Conservation (phyloP, 2,888 invertebrate species). For the Lithophane ornitopus region DNA sequence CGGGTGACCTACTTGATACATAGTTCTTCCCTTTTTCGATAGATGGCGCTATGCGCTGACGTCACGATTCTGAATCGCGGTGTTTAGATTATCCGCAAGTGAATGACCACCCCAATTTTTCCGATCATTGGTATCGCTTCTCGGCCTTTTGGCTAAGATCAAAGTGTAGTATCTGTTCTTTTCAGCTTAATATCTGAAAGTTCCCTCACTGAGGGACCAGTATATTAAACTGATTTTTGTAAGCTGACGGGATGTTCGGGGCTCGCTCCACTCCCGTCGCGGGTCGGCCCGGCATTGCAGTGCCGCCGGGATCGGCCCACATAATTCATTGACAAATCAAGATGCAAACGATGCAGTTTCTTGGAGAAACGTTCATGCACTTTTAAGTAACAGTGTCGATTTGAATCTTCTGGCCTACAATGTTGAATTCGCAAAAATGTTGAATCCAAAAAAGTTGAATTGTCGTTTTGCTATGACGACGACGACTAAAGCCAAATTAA, state of each 20-base stretch:
- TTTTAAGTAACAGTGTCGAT: too few relatives aligned
- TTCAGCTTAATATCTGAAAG: conserved; percentile 47
- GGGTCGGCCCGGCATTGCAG: conserved; percentile 49
- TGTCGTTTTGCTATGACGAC: too few relatives aligned
- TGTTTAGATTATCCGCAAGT: conserved; percentile 27
- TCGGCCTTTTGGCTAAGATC: conserved; percentile 36
- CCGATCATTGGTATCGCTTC: neutral
- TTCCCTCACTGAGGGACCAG: conserved; percentile 48
- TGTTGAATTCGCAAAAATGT: too few relatives aligned
- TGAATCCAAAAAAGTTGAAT: too few relatives aligned
- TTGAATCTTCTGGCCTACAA: too few relatives aligned
- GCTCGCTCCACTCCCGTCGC: too few relatives aligned
- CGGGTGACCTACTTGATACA: conserved; percentile 24
- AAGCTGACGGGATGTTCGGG: too few relatives aligned
- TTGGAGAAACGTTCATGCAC: too few relatives aligned
- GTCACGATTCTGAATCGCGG: conserved; percentile 40
- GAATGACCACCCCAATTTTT: neutral
- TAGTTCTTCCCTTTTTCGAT: neutral
- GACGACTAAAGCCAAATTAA: too few relatives aligned
- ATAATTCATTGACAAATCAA: neutral
- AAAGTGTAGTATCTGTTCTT: conserved; percentile 39
- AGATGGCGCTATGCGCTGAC: conserved; percentile 47
- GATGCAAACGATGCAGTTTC: too few relatives aligned
- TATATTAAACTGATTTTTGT: too few relatives aligned
- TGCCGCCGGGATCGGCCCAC: conserved; percentile 16